Evolutionary conservation across 2,113 vertebrate genomes (phyloP).

Genomic region (Leptosomus discolor): DNA sequence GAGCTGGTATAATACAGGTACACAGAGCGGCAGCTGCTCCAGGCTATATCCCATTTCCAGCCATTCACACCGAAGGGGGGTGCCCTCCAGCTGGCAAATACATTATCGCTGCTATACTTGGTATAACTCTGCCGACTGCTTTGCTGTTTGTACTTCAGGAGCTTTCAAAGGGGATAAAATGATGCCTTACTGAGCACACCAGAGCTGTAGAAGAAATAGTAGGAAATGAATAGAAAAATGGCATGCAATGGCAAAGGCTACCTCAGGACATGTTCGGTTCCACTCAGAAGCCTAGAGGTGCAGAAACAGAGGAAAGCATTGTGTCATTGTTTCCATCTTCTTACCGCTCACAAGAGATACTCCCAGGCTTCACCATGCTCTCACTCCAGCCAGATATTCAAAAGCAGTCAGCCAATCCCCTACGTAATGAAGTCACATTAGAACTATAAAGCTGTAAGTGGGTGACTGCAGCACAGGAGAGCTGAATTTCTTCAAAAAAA

Average conservation of each 20-base stretch:
- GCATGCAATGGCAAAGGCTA: not conserved
- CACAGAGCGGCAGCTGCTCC: not conserved
- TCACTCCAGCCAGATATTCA: not conserved
- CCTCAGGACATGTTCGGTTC: not conserved
- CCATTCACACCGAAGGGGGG: not conserved
- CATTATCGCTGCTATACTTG: not conserved
- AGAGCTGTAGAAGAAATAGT: not conserved
- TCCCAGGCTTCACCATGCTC: not conserved
- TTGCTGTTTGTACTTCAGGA: not conserved
- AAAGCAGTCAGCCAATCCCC: not conserved
- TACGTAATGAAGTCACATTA: not conserved
- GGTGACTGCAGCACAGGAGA: not conserved
- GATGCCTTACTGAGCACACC: not conserved
- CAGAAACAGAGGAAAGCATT: not conserved
- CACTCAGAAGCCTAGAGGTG: not conserved
- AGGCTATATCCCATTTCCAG: not conserved
- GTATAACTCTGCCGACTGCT: not conserved
- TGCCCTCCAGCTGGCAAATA: not conserved
- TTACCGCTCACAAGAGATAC: not conserved
- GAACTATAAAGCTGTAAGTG: not conserved
- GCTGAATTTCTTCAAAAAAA: not conserved
- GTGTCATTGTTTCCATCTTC: not conserved
- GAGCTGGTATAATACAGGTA: not conserved
- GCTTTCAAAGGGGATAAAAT: not conserved
- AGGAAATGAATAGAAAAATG: not conserved